Conservation (phyloP, 2,113 vertebrate species). For the Paradisaea rubra region DNA sequence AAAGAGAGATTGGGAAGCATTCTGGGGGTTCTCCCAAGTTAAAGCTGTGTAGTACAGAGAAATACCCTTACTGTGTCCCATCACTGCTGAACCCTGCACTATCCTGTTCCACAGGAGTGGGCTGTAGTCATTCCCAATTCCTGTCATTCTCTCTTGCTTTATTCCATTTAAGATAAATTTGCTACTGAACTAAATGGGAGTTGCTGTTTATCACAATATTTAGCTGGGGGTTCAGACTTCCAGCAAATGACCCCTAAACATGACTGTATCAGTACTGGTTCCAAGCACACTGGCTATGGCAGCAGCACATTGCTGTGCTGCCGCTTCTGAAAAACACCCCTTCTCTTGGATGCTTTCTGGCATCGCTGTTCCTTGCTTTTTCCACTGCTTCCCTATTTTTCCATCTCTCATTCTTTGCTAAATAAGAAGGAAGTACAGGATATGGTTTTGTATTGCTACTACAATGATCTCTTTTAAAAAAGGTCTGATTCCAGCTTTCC, state of each 20-base stretch:
- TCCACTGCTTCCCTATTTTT: not conserved
- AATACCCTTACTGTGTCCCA: not conserved
- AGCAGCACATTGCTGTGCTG: not conserved
- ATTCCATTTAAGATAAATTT: not conserved
- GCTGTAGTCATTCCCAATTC: not conserved
- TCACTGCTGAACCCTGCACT: not conserved
- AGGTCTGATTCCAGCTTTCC: not conserved
- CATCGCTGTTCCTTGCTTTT: not conserved
- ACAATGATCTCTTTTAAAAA: not conserved
- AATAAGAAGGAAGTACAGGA: not conserved
- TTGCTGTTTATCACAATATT: not conserved
- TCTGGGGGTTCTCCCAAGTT: not conserved
- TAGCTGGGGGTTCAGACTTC: not conserved
- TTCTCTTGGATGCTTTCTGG: not conserved
- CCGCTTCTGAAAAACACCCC: not conserved
- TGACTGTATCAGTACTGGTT: not conserved
- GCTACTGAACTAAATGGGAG: not conserved
- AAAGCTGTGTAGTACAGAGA: not conserved
- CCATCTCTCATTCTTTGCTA: not conserved
- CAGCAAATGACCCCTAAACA: fast-evolving
- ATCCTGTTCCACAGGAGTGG: not conserved
- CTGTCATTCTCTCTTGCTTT: not conserved
- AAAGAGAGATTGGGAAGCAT: not conserved
- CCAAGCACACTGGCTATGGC: not conserved
- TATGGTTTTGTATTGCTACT: not conserved